Conservation (phyloP, 2,888 invertebrate genomes). For the Chesias legatella region DNA sequence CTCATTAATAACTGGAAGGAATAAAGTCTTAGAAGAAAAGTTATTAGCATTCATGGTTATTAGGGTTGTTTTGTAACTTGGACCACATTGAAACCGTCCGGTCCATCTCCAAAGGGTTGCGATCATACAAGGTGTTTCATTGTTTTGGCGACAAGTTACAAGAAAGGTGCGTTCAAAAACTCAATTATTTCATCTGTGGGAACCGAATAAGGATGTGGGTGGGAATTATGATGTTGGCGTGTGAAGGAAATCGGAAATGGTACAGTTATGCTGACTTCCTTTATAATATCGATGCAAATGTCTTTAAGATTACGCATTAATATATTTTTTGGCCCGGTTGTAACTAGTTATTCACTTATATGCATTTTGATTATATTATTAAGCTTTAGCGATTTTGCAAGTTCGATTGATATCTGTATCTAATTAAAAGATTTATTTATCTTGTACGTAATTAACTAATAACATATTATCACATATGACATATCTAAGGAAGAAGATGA, state of each 20-base stretch:
- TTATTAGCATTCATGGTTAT: too few species aligned
- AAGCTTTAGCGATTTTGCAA: too few species aligned
- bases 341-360: too few species aligned
- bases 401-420: too few species aligned
- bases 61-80: slow-evolving; percentile 2
- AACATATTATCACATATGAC: too few species aligned
- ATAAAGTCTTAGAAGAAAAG: too few species aligned
- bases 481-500: too few species aligned
- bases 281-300: slow-evolving; percentile 7
- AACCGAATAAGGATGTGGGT: slow-evolving; percentile 30
- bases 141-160: slow-evolving; percentile 53
- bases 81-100: slow-evolving; percentile 12
- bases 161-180: slow-evolving; percentile 52
- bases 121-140: slow-evolving; percentile 24
- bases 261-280: slow-evolving; percentile 26
- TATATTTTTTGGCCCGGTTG: too few species aligned
- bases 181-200: slow-evolving; percentile 34
- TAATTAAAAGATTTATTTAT: too few species aligned
- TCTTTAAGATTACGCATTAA: slow-evolving; percentile 9
- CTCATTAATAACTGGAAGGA: too few species aligned
- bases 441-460: too few species aligned
- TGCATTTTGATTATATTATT: too few species aligned
- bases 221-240: slow-evolving; percentile 26
- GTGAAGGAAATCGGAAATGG: slow-evolving; percentile 24
- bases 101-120: slow-evolving; percentile 18